Conservation (phyloP, 37 sponge, comb jelly and placozoan genomes). For the Petrosia ficiformis region DNA sequence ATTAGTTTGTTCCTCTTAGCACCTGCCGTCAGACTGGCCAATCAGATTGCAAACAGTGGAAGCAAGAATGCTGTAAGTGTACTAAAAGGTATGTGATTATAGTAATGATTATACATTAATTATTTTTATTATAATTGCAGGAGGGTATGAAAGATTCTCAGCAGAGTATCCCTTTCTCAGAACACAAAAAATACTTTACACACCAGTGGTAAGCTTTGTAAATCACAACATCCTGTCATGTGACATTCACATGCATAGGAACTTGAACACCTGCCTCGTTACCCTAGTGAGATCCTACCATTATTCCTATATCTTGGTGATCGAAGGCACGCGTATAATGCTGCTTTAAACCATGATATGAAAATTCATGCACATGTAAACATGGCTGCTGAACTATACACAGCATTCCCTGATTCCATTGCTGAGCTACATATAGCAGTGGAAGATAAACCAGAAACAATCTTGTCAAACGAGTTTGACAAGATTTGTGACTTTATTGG, state of each 20-base stretch:
- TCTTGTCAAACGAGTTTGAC: conserved; percentile 46
- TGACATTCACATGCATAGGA: conserved; percentile 46
- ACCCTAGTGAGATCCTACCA: conserved; percentile 88
- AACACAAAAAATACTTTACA: conserved; percentile 84
- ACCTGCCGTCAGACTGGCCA: conserved; percentile 76
- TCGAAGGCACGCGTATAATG: conserved; percentile 69
- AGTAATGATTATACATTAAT: background rate
- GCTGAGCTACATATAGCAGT: conserved; percentile 44
- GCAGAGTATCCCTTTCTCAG: conserved; percentile 93
- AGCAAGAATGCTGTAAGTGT: conserved; percentile 74
- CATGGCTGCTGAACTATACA: conserved; percentile 30
- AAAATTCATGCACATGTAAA: conserved; percentile 69
- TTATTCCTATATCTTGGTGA: conserved; percentile 88
- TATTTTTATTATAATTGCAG: conserved; percentile 19
- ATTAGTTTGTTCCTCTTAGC: conserved; percentile 30
- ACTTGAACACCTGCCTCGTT: conserved; percentile 68
- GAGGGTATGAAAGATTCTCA: conserved; percentile 93
- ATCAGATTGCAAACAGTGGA: conserved; percentile 59
- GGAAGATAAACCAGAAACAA: conserved; percentile 35
- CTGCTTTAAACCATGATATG: conserved; percentile 67
- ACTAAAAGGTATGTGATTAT: conserved; percentile 61
- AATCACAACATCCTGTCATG: background rate
- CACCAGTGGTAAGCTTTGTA: conserved; percentile 61
- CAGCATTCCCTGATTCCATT: conserved; percentile 43
- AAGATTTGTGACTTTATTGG: conserved; percentile 72